Conservation (phyloP, 2,888 invertebrate species). For the Osedax frankpressi region DNA sequence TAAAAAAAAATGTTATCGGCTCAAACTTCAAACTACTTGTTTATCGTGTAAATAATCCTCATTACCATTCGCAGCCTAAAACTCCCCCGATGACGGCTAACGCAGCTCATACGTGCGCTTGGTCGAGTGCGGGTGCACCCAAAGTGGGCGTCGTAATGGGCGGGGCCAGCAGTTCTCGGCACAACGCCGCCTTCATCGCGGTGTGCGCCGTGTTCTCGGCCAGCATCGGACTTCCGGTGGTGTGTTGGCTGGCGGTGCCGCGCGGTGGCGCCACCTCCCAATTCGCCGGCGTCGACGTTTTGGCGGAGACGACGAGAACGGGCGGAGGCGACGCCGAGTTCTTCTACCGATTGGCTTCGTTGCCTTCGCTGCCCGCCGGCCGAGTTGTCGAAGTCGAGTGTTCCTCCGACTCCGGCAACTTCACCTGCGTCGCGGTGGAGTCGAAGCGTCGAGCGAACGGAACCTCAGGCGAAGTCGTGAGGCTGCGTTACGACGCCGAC, state of each 20-base stretch:
- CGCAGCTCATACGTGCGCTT: too few relatives aligned
- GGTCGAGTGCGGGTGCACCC: too few relatives aligned
- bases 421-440: neutral
- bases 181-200: slow-evolving; percentile 22
- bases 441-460: neutral
- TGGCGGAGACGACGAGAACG: too few relatives aligned
- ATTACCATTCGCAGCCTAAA: too few relatives aligned
- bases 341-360: neutral
- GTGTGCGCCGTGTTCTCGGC: slow-evolving; percentile 23
- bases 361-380: neutral
- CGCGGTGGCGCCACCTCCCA: neutral
- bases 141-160: too few relatives aligned
- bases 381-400: neutral
- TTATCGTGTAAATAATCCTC: too few relatives aligned
- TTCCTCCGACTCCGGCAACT: neutral
- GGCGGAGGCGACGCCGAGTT: too few relatives aligned
- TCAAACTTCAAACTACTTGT: too few relatives aligned
- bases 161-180: neutral
- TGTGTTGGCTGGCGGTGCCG: slow-evolving; percentile 6
- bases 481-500: neutral
- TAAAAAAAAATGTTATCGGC: too few relatives aligned
- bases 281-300: neutral
- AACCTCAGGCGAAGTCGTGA: neutral
- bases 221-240: slow-evolving; percentile 26
- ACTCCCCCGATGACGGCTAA: too few relatives aligned